phyloP scores from a whole-genome alignment of 2,888 invertebrate genomes.

The Lasioglossum morio region DNA sequence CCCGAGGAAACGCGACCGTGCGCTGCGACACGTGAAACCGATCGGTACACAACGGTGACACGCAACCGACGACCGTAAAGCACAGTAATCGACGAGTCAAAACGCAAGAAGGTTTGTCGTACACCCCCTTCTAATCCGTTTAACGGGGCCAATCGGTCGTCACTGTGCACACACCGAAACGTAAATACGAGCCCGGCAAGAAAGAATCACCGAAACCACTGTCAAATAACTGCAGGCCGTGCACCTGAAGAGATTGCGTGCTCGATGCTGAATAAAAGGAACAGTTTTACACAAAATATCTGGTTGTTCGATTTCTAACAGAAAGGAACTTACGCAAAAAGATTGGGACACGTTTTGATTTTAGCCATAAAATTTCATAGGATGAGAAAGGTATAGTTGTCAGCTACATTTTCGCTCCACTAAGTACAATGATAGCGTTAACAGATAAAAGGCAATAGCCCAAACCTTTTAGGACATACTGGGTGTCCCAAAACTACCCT shows the following conservation, averaged over 20 bases:
- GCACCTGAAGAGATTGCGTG: conserved; percentile 20
- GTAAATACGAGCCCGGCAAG: conserved; percentile 53
- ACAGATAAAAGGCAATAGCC: too few relatives aligned
- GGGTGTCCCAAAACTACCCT: too few relatives aligned
- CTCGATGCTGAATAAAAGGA: neutral
- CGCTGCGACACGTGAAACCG: conserved; percentile 35
- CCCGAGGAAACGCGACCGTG: conserved; percentile 37
- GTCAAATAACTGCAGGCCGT: conserved; percentile 61
- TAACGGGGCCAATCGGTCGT: conserved; percentile 42
- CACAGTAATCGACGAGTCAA: conserved; percentile 51
- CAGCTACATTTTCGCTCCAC: too few relatives aligned
- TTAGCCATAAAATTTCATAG: too few relatives aligned
- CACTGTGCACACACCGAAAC: conserved; percentile 31
- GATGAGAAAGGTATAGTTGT: too few relatives aligned
- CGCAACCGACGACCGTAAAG: conserved; percentile 3
- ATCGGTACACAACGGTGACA: conserved; percentile 14
- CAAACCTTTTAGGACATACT: too few relatives aligned
- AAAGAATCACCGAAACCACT: conserved; percentile 48
- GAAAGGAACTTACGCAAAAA: too few relatives aligned
- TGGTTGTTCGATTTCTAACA: neutral
- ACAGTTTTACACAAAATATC: neutral
- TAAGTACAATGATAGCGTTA: too few relatives aligned
- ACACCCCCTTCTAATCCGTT: conserved; percentile 58
- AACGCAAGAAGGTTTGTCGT: conserved; percentile 53
- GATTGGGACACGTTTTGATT: too few relatives aligned